Evolutionary conservation across 2,888 invertebrate species (phyloP).

Genomic region (Eupithecia insigniata): DNA sequence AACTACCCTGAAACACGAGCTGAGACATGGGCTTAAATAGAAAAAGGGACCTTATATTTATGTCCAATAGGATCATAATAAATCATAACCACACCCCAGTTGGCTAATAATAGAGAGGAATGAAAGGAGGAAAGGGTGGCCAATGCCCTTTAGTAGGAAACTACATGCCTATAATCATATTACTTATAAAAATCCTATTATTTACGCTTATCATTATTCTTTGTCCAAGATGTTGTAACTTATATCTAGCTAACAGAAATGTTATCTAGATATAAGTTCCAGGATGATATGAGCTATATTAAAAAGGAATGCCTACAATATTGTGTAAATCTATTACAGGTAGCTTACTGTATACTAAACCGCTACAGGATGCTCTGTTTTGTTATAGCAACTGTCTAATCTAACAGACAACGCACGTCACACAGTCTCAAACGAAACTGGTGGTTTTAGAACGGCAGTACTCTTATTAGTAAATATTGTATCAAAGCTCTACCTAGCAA

Average conservation of each 20-base stretch:
- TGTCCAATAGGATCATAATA: not conserved
- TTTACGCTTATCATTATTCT: not conserved
- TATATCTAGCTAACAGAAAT: not conserved
- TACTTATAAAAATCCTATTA: not conserved
- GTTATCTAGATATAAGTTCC: no score
- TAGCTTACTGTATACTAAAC: constrained; percentile 1
- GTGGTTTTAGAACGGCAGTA: not conserved
- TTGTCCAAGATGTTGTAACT: not conserved
- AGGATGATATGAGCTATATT: not conserved
- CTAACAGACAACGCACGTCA: constrained; percentile 4
- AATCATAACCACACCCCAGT: not conserved
- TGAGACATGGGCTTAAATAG: not conserved
- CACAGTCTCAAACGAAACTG: not conserved
- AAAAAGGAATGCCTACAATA: not conserved
- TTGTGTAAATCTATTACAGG: not conserved
- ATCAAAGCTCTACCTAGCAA: not conserved
- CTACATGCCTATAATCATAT: not conserved
- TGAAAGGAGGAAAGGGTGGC: no score
- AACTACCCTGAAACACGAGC: not conserved
- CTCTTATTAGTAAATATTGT: not conserved
- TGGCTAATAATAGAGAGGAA: not conserved
- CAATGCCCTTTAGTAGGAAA: not conserved
- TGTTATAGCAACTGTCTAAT: not conserved
- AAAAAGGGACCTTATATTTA: not conserved
- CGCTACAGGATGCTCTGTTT: constrained; percentile 1